Conservation (phyloP, 2,888 invertebrate genomes). For the Ceraclea dissimilis region DNA sequence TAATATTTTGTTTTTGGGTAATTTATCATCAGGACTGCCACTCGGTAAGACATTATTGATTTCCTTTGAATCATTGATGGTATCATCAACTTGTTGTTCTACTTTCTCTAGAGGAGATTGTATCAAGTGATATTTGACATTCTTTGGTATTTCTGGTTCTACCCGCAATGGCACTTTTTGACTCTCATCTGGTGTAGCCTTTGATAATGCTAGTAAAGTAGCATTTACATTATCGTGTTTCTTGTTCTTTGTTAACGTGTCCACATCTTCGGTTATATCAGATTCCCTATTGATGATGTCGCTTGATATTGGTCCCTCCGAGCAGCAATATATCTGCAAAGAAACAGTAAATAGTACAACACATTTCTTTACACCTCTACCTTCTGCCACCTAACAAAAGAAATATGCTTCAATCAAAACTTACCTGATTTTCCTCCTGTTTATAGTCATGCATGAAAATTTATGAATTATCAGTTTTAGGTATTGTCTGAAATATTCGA, state of each 20-base stretch:
- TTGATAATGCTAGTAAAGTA: neutral
- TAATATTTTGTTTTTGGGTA: slow-evolving; percentile 14
- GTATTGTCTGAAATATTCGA: too few relatives aligned
- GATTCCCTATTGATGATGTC: slow-evolving; percentile 17
- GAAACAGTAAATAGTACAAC: too few relatives aligned
- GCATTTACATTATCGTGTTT: slow-evolving; percentile 8
- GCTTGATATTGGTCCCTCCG: slow-evolving; percentile 1
- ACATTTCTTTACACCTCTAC: too few relatives aligned
- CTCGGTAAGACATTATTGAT: slow-evolving; percentile 20
- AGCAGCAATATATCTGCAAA: slow-evolving; percentile 22
- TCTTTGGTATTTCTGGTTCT: slow-evolving; percentile 16
- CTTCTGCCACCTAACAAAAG: too few relatives aligned
- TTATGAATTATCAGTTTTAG: too few relatives aligned
- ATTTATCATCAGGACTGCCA: slow-evolving; percentile 6
- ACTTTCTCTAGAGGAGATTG: slow-evolving; percentile 9
- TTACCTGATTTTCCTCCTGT: too few relatives aligned
- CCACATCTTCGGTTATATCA: slow-evolving; percentile 12
- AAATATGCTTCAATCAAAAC: too few relatives aligned
- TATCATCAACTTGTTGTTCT: slow-evolving; percentile 14
- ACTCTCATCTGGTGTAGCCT: slow-evolving; percentile 9
- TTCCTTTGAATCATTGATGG: slow-evolving; percentile 19
- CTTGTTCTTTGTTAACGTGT: slow-evolving; percentile 10
- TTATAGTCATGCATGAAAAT: too few relatives aligned
- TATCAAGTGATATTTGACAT: slow-evolving; percentile 13
- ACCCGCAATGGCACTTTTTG: slow-evolving; percentile 6